A percentile compares a stretch with the other conserved stretches of the same genome.
Evolutionary conservation across 2,113 vertebrate genomes (phyloP).

Genomic region (Anolis carolinensis): DNA sequence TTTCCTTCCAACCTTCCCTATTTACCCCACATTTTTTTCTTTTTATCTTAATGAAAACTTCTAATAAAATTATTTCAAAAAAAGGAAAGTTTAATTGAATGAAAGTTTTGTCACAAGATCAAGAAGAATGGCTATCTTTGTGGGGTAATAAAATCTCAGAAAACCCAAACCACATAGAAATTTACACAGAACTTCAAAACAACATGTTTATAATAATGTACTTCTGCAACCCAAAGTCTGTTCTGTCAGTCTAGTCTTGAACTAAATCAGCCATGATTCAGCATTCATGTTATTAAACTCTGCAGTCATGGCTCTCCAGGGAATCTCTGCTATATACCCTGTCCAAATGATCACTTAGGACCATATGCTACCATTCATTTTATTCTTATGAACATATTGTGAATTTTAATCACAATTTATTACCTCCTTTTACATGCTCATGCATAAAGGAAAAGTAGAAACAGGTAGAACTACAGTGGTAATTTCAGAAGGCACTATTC

Average conservation of each 20-base stretch:
- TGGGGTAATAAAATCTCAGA: background rate
- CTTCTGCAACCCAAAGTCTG: background rate
- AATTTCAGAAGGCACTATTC: background rate
- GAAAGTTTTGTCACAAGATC: background rate
- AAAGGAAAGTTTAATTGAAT: no score
- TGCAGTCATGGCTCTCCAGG: background rate
- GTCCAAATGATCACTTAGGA: constrained; percentile 21
- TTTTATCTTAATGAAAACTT: no score
- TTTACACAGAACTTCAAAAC: background rate
- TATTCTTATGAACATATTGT: background rate
- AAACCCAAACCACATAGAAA: background rate
- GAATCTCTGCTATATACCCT: constrained; percentile 23
- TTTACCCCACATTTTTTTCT: no score
- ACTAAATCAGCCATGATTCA: constrained; percentile 1
- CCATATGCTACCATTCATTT: constrained; percentile 28
- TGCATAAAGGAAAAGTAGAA: background rate
- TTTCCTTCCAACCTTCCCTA: no score
- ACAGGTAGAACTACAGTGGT: background rate
- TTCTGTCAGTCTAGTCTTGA: background rate
- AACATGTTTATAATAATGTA: background rate
- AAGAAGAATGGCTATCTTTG: constrained; percentile 12
- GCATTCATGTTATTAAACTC: constrained; percentile 12
- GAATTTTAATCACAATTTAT: constrained; percentile 29
- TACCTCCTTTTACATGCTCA: constrained; percentile 9
- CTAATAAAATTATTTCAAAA: no score